Base-by-base conservation (phyloP, 2,797 vertebrate genomes). In the Oophaga sylvatica region DNA sequence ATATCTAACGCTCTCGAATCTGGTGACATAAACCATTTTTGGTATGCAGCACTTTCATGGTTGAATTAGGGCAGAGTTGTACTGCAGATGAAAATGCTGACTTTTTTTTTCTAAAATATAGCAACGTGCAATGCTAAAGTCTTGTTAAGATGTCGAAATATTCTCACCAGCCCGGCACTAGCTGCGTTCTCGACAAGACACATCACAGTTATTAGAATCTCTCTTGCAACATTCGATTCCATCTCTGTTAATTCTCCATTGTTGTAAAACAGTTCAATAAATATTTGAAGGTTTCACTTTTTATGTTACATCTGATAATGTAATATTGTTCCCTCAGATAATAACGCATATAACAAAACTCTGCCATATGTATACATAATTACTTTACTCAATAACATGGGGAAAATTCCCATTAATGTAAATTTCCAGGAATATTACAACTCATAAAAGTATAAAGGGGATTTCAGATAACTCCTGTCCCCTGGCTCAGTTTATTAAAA, bases 31-130 rank as follows among this genome's bases (percentile, higher is more conserved):
- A 90, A 87, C 41, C 90, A 89, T 92, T 92, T 92, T 91, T 92
- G 75, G 90, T 93, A 94, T 93, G 90, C 86, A 88, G 90, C 67
- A 84, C 87, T 90, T 93, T 92, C 88, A 89, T 0, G 70, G 88
- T 91, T 90, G 90, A 65, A 88, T 93, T 92, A 91, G 85, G 89
- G 17, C 0, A 10, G 90, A 89, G 88, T 89, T 92, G 90, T 90
- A 79, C 90, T 91, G 76, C 81, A 77, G 22, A 86, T 45, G 90
- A 86, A 87, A 68, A 90, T 16, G 22, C 88, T 57, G 89, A 88
- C 22, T 67, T 1, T 90, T 91, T 87, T 67, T 53, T 53, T 53
- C 75, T 77, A 89, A 91, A 89, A 71, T 76, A 20, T 80, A 79
- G 60, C 29, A 81, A 81, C 86, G n/a, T 90, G 17, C 41, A 62